Conservation (phyloP, 2,797 vertebrate genomes). For the Eutrigla gurnardus region DNA sequence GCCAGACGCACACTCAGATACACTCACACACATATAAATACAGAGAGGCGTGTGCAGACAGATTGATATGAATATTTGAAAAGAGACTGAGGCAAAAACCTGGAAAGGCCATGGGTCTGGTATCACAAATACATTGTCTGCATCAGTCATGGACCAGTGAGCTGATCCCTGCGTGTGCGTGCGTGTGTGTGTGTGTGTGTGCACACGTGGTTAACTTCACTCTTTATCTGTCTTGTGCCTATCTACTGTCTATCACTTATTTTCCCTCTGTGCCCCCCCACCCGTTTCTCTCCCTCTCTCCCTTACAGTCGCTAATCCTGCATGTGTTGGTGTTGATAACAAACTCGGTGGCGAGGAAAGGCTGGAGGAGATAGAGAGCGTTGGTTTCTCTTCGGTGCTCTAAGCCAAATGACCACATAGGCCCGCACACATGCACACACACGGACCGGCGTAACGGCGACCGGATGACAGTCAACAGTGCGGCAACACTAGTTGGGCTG, state of each 20-base stretch:
- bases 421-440: slow-evolving; percentile 10
- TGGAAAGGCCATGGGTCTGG: slow-evolving; percentile 60
- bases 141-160: slow-evolving; percentile 65
- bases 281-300: slow-evolving; percentile 37
- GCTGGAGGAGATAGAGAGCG: slow-evolving; percentile 68
- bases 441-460: slow-evolving; percentile 8
- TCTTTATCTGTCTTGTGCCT: slow-evolving; percentile 68
- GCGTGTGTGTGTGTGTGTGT: slow-evolving; percentile 28
- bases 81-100: slow-evolving; percentile 49
- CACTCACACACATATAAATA: slow-evolving; percentile 34
- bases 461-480: slow-evolving; percentile 48
- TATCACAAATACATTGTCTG: slow-evolving; percentile 69
- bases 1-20: slow-evolving; percentile 12
- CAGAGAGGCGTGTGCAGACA: slow-evolving; percentile 45
- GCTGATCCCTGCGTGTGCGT: slow-evolving; percentile 42
- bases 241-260: slow-evolving; percentile 75
- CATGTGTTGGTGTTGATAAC: slow-evolving; percentile 81
- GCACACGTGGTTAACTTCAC: slow-evolving; percentile 51
- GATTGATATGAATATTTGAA: slow-evolving; percentile 71
- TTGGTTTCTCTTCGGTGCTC: slow-evolving; percentile 59
- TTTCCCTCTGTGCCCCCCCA: slow-evolving; percentile 37
- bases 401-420: slow-evolving; percentile 73
- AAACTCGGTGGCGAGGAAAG: slow-evolving; percentile 73
- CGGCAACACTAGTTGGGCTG: slow-evolving; percentile 65
- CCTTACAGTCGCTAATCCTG: slow-evolving; percentile 76